Percentiles rank a stretch among this genome's conserved stretches.
Evolutionary conservation across 2,888 invertebrate genomes (phyloP).

Genomic region (Arctia plantaginis): DNA sequence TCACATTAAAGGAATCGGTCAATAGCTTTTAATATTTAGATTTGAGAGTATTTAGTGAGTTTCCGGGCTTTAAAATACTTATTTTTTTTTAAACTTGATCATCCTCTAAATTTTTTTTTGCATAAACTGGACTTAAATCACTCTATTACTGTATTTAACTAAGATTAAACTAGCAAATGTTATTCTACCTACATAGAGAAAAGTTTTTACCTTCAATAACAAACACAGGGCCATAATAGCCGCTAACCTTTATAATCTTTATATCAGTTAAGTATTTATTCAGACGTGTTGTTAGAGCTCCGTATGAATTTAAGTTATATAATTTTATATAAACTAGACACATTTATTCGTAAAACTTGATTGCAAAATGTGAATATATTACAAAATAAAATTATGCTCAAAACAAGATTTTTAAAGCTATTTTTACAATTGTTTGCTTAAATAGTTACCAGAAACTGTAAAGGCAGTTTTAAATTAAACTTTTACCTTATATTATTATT

Average conservation of each 20-base stretch:
- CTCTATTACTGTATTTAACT: background rate
- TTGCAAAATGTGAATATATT: background rate
- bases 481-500: too few relatives aligned
- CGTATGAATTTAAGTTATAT: background rate
- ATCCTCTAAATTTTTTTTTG: background rate
- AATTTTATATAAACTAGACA: background rate
- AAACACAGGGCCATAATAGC: conserved; percentile 27
- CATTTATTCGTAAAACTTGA: background rate
- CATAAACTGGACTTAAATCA: background rate
- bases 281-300: background rate
- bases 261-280: background rate
- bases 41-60: background rate
- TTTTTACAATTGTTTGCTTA: background rate
- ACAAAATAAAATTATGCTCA: background rate
- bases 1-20: background rate
- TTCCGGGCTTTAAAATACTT: background rate
- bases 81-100: background rate
- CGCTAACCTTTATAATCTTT: conserved; percentile 35
- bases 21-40: background rate
- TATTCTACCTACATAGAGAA: background rate
- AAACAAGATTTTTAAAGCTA: background rate
- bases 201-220: conserved; percentile 17
- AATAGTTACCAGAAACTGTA: background rate
- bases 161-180: background rate
- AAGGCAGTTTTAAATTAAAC: background rate